Base-by-base conservation (phyloP, 2,113 vertebrate species). In the Corydoras sp. region DNA sequence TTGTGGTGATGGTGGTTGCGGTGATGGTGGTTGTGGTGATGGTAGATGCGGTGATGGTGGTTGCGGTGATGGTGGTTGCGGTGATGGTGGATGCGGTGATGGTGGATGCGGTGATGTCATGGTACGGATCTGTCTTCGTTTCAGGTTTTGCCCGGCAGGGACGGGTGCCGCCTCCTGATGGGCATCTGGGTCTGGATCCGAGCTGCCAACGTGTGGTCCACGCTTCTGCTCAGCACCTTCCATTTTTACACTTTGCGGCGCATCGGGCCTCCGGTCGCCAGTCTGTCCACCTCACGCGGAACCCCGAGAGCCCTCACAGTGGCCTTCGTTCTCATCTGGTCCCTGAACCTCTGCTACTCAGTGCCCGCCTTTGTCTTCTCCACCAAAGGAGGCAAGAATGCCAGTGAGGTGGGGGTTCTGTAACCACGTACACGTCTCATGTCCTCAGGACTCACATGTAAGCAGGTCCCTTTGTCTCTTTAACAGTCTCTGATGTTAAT, bases 181-280 rank as follows among this genome's bases (percentile, higher is more conserved):
- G 89, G 85, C 2, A 1, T 89, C 14, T 92, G 90, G 89, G 86
- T 92, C 75, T 90, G 91, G 87, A 76, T 92, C 24, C 88, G 89
- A 24, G 86, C 86, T 0, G 88, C 85, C 54, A 91, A 89, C 2
- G 87, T 89, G n/a, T 92, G 90, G 90, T 90, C 88, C 0, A 91
- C 88, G 0, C 80, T 91, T 18, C 90, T 83, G 65, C 87, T 92
- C 69, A 92, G 90, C 7, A 83, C 79, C 0, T 92, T 92, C 64
- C 90, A 92, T 74, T 83, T 89, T 24, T 84, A 89, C 68, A 90
- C 88, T 0, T 68, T 92, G 60, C 84, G 85, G 29, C 86, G 89
- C 0, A 73, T 88, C 65, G 60, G 83, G 49, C 86, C 88, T 1
- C 4, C 54, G 2, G 3, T 50, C 0, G 48, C 18, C 0, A 73